Conservation (phyloP, 2,113 vertebrate genomes). For the Neomonachus schauinslandi region DNA sequence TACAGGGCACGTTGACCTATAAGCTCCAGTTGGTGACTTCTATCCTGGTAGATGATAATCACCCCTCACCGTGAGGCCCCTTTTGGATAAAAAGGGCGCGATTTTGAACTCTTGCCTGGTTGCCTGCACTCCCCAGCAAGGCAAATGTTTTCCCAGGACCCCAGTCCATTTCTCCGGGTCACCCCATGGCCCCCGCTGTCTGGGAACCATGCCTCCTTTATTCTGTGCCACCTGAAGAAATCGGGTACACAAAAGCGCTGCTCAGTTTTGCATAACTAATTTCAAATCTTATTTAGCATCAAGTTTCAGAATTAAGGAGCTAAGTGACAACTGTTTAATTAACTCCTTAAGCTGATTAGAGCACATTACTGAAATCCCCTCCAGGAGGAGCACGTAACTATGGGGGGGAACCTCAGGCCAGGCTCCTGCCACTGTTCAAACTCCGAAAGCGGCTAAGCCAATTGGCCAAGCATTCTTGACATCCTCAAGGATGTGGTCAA, state of each 20-base stretch:
- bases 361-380: conserved; percentile 82
- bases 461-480: conserved; percentile 54
- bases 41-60: rapidly evolving
- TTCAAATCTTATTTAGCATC: conserved; percentile 86
- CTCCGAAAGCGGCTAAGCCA: conserved; percentile 77
- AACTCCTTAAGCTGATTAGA: conserved; percentile 90
- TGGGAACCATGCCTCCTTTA: not conserved
- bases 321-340: conserved; percentile 89
- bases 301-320: conserved; percentile 84
- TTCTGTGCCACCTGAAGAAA: conserved; percentile 16
- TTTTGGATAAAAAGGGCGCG: not conserved
- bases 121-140: rapidly evolving
- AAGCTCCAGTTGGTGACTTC: rapidly evolving
- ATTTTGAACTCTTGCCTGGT: rapidly evolving
- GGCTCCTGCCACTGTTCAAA: conserved; percentile 78
- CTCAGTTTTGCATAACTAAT: conserved; percentile 78
- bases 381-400: conserved; percentile 81
- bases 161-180: not conserved
- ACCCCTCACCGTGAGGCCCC: rapidly evolving
- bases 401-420: conserved; percentile 75
- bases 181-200: rapidly evolving
- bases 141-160: not conserved
- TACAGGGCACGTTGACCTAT: rapidly evolving
- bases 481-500: conserved; percentile 69
- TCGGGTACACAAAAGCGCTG: conserved; percentile 36